phyloP scores from a whole-genome alignment of 2,888 invertebrate genomes.

The Neuroscelio doddi region DNA sequence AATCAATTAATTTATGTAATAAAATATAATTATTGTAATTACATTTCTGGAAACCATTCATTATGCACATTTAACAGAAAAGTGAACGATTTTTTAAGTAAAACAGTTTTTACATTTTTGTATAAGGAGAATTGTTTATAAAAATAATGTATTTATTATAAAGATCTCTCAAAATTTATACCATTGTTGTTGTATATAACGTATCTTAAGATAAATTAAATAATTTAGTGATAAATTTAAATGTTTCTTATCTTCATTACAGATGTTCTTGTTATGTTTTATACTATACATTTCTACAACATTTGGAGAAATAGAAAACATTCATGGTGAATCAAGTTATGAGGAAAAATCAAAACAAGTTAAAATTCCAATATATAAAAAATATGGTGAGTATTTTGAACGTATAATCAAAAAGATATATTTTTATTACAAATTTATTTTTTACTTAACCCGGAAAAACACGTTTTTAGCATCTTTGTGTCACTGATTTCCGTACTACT shows the following conservation, averaged over 20 bases:
- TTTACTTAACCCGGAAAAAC: no score
- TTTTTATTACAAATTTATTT: no score
- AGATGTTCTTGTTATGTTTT: constrained; percentile 54
- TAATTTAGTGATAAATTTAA: not conserved
- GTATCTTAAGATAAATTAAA: not conserved
- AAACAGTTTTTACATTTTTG: no score
- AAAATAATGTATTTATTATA: no score
- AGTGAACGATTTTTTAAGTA: no score
- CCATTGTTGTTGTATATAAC: no score
- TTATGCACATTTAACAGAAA: no score
- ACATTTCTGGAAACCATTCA: no score
- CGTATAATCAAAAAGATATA: no score
- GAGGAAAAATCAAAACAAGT: constrained; percentile 64
- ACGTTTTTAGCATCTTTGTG: not conserved
- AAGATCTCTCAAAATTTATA: no score
- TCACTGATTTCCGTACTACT: no score
- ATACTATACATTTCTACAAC: constrained; percentile 31
- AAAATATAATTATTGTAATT: not conserved
- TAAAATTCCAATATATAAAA: constrained; percentile 66
- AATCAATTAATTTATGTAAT: constrained; percentile 8
- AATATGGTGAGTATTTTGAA: constrained; percentile 60
- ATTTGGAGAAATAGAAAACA: constrained; percentile 54
- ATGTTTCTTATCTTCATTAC: constrained; percentile 20
- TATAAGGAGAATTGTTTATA: no score
- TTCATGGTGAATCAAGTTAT: constrained; percentile 61